These are phyloP conservation scores for Agriotes lineatus DNA, from an alignment of 2,888 invertebrate species.

Conservation along the genomic window DNA sequence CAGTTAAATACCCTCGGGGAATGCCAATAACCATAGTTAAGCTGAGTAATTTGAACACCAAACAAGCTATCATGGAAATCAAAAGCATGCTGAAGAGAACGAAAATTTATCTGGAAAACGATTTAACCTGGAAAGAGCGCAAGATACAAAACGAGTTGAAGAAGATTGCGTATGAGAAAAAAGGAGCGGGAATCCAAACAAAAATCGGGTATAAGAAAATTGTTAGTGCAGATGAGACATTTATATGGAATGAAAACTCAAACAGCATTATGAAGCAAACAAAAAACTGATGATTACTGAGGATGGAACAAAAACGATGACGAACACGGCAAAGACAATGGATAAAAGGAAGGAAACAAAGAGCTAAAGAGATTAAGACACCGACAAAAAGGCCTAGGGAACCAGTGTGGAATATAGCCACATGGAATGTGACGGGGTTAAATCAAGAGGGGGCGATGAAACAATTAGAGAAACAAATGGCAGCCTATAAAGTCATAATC, in stretches of 20 bases:
- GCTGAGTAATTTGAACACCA: neutral
- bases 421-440: neutral
- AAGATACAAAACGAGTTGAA: neutral
- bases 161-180: conserved; percentile 14
- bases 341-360: too few relatives aligned
- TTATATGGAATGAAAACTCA: conserved; percentile 6
- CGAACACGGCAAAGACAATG: too few relatives aligned
- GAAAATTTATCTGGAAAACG: conserved; percentile 8
- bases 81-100: conserved; percentile 7
- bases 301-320: too few relatives aligned
- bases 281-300: conserved; percentile 3
- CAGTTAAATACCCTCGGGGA: neutral
- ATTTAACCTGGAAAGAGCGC: conserved; percentile 3
- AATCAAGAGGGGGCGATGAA: neutral
- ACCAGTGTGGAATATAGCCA: neutral
- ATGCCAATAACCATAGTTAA: neutral
- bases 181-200: neutral
- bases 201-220: conserved; percentile 11
- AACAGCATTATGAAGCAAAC: conserved; percentile 1
- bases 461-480: neutral
- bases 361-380: neutral
- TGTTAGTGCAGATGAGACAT: neutral
- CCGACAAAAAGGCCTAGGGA: neutral
- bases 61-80: conserved; percentile 7
- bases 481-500: neutral